Base-by-base conservation (phyloP, 53 echinoderm and acorn worm species). In the Paracentrotus lividus region DNA sequence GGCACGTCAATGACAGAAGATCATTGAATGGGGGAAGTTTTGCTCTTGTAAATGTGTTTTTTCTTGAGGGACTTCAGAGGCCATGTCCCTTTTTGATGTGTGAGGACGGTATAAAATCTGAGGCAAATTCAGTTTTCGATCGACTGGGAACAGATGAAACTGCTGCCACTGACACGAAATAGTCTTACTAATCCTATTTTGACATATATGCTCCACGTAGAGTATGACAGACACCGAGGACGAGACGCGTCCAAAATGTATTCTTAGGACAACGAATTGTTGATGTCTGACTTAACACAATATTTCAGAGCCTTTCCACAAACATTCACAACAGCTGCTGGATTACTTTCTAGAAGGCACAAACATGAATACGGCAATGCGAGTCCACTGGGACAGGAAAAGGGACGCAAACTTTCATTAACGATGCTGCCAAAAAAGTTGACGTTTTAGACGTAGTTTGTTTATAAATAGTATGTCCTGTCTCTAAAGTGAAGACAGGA, bases 131-230 rank as follows among this genome's bases (percentile, higher is more conserved):
- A 61, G 89, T 89, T 89, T 61, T 23, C 64, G 42, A 40, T 89
- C 89, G 65, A 36, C 89, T 89, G 89, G 60, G 42, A n/a, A 31
- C 89, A 89, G 89, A 89, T 89, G 89, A 61, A 23, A n/a, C 16
- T 64, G 55, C 54, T 61, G 89, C 40, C 64, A 65, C 27, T 26
- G 89, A 89, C 89, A 89, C 64, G 45, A 65, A 89, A 89, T 59
- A 89, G 66, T 33, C 5, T 58, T 64, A 43, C 60, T 61, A 64
- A 89, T 61, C 57, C 61, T 5, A 89, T 89, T 89, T 89, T n/a
- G n/a, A 44, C 89, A 89, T 89, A 43, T 89, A 55, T 64, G 56
- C 38, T n/a, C 43, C 89, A 24, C 64, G 60, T 58, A 42, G 64
- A 18, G 23, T 43, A 23, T 89, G 89, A 56, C 89, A 89, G 86